Conservation (phyloP, 2,888 invertebrate species). For the Ochropacha duplaris region DNA sequence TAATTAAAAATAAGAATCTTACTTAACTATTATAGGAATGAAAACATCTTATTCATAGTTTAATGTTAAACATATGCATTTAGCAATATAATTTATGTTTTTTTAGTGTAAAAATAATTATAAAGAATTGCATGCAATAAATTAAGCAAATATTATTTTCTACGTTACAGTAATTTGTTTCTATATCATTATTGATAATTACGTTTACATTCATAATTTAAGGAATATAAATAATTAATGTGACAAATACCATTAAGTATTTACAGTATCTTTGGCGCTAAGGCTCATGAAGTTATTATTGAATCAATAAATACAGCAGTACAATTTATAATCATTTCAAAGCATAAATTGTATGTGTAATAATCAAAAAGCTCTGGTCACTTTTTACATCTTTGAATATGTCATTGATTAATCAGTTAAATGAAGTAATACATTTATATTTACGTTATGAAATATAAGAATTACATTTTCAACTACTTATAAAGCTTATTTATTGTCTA, state of each 20-base stretch:
- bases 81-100: background rate
- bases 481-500: background rate
- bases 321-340: background rate
- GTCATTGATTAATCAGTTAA: background rate
- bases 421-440: background rate
- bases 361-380: background rate
- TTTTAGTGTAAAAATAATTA: background rate
- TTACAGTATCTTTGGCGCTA: background rate
- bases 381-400: background rate
- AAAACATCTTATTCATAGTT: background rate
- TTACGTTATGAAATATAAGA: background rate
- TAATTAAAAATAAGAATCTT: background rate
- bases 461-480: background rate
- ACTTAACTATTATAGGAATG: background rate
- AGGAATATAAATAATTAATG: too few relatives aligned
- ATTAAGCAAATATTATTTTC: too few relatives aligned
- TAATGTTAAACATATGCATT: background rate
- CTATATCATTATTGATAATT: too few relatives aligned
- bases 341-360: background rate
- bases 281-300: background rate
- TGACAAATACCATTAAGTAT: background rate
- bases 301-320: background rate
- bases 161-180: background rate
- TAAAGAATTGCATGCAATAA: background rate
- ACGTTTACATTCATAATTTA: background rate